Evolutionary conservation across 1,140 invertebrate species (phyloP).

Genomic region (Leptinotarsa lineolata): DNA sequence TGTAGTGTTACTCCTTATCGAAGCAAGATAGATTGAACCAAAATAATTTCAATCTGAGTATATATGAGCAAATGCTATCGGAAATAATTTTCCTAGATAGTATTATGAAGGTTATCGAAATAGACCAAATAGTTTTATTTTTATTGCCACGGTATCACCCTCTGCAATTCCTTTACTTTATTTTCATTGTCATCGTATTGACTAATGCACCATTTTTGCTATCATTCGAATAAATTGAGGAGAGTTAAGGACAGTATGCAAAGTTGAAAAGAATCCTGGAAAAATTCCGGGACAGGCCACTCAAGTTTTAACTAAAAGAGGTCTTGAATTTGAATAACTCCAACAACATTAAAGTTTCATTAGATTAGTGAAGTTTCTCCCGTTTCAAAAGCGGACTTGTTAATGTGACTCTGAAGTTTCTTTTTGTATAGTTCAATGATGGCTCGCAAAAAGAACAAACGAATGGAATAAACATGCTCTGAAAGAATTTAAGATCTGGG

Average conservation of each 20-base stretch:
- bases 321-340: constrained; percentile 33
- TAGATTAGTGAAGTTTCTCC: constrained; percentile 35
- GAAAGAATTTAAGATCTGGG: background rate
- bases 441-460: constrained; percentile 6
- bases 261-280: background rate
- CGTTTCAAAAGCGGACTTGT: constrained; percentile 11
- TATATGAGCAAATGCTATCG: no score
- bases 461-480: background rate
- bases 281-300: background rate
- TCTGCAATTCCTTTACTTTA: no score
- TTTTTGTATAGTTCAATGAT: constrained; percentile 15
- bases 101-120: no score
- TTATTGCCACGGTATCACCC: no score
- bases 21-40: no score
- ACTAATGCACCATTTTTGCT: background rate
- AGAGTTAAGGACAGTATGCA: no score
- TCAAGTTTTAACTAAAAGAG: constrained; percentile 27
- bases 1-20: no score
- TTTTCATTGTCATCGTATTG: no score
- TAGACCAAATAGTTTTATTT: no score
- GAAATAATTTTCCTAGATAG: no score
- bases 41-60: no score
- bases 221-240: no score
- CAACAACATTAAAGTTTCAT: constrained; percentile 35
- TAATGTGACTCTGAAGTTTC: constrained; percentile 17